Evolutionary conservation across 2,113 vertebrate species (phyloP), one percentile per base, ranked within the genome.

Genomic region (Stegastes partitus): DNA sequence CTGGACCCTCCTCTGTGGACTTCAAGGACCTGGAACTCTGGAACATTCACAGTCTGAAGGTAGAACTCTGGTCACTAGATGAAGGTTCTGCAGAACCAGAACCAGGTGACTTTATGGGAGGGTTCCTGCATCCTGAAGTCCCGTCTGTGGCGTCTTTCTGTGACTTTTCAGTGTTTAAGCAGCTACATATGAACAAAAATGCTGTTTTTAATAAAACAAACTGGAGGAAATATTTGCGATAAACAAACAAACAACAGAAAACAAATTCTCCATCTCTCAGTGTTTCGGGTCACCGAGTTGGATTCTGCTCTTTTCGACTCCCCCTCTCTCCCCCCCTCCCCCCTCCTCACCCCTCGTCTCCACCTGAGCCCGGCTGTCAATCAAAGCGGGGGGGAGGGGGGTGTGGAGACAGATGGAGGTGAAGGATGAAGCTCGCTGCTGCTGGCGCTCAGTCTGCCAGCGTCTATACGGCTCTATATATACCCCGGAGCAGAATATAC

Each of bases 331-430:
- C 11, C 6, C 37, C 53, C 11, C 18, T 15, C 49, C 12, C 3
- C 28, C 1, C 18, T 6, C 5, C 37, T 26, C 55, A 45, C 44
- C 34, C 45, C 45, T 49, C 53, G 2, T 58, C 76, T 81, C 79
- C 84, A 88, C 90, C 90, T 91, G 80, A 87, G 82, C 19, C 57
- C 68, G 66, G 22, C 82, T 88, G 90, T 87, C 80, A 87, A 62
- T 91, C 88, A 88, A 53, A 57, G 31, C 34, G 1, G 31, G 42
- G 59, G 50, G 19, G 55, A 74, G 81, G 37, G 69, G 51, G 77
- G 85, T 78, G 86, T 65, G 68, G 78, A 87, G 84, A 91, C 90
- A 91, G 90, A 91, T 91, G 90, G 90, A 89, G 86, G 86, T 90
- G 82, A 91, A 85, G 88, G 84, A 88, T 84, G 86, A 75, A 79